A percentile compares a stretch with the other conserved stretches of the same genome.
phyloP scores from a whole-genome alignment of 2,113 vertebrate genomes.

The Anhinga anhinga region DNA sequence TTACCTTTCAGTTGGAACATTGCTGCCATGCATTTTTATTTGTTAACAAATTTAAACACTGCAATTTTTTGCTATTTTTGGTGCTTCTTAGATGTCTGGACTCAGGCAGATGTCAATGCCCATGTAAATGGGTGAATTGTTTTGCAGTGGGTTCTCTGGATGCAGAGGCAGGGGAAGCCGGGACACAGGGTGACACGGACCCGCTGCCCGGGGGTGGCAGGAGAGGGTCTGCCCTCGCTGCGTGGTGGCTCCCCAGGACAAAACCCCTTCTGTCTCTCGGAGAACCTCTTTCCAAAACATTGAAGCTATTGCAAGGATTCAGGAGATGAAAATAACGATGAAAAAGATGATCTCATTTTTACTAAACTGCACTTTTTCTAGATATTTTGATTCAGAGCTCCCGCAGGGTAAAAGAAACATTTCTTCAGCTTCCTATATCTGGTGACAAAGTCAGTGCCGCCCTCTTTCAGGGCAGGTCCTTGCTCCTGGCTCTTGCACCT shows the following conservation, averaged over 20 bases:
- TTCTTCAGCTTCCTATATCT: neutral
- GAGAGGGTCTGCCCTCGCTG: neutral
- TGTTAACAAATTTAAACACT: neutral
- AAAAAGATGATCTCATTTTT: neutral
- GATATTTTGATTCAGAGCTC: neutral
- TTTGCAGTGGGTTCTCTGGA: neutral
- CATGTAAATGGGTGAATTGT: rapidly evolving
- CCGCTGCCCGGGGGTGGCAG: rapidly evolving
- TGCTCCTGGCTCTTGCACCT: neutral
- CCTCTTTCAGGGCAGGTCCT: neutral
- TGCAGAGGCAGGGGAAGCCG: neutral
- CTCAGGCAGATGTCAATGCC: neutral
- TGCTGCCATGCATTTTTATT: neutral
- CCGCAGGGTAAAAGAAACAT: neutral
- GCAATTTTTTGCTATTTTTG: neutral
- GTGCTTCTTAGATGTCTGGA: neutral
- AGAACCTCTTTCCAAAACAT: neutral
- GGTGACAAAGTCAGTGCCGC: neutral
- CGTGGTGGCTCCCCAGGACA: neutral
- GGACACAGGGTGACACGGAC: rapidly evolving
- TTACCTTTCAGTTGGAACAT: neutral
- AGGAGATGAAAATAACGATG: neutral
- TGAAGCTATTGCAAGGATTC: neutral
- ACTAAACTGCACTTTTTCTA: neutral
- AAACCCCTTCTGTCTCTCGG: neutral